phyloP scores from a whole-genome alignment of 2,888 invertebrate genomes.

The Tenthredo scrophulariae region DNA sequence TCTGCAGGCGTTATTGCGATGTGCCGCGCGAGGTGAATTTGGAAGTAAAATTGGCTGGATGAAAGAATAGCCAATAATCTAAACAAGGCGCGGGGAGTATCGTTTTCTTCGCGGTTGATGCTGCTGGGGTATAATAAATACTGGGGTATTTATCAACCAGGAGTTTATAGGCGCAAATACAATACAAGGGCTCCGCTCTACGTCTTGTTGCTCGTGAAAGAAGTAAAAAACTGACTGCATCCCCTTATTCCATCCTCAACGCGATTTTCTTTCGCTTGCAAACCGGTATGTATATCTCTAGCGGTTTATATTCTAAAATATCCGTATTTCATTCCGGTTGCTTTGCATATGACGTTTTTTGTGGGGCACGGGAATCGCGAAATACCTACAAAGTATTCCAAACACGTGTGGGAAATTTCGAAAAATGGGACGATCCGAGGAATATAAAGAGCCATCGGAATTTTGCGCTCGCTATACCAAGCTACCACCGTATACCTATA shows the following conservation, averaged over 20 bases:
- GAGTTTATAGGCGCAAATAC: slow-evolving; percentile 15
- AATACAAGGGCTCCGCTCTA: neutral
- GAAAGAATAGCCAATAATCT: slow-evolving; percentile 45
- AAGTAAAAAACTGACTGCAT: neutral
- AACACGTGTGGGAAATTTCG: slow-evolving; percentile 65
- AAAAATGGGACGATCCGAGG: slow-evolving; percentile 57
- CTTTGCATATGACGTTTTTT: slow-evolving; percentile 56
- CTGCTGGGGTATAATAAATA: neutral
- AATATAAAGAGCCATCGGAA: slow-evolving; percentile 52
- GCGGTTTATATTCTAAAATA: slow-evolving; percentile 62
- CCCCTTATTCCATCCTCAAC: neutral
- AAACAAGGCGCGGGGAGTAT: slow-evolving; percentile 29
- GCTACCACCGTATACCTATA: neutral
- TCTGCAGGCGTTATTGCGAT: slow-evolving; percentile 23
- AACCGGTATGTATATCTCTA: slow-evolving; percentile 30
- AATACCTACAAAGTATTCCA: slow-evolving; percentile 57
- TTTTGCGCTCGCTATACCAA: slow-evolving; percentile 8
- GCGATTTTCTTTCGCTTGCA: slow-evolving; percentile 39
- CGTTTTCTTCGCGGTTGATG: neutral
- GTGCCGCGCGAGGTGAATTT: slow-evolving; percentile 27
- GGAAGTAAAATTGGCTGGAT: slow-evolving; percentile 34
- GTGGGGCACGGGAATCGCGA: slow-evolving; percentile 28
- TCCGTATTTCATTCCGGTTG: slow-evolving; percentile 62
- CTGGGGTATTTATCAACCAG: slow-evolving; percentile 31
- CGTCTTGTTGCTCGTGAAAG: neutral